phyloP scores from a whole-genome alignment of 2,888 invertebrate species.

The Acronicta psi region DNA sequence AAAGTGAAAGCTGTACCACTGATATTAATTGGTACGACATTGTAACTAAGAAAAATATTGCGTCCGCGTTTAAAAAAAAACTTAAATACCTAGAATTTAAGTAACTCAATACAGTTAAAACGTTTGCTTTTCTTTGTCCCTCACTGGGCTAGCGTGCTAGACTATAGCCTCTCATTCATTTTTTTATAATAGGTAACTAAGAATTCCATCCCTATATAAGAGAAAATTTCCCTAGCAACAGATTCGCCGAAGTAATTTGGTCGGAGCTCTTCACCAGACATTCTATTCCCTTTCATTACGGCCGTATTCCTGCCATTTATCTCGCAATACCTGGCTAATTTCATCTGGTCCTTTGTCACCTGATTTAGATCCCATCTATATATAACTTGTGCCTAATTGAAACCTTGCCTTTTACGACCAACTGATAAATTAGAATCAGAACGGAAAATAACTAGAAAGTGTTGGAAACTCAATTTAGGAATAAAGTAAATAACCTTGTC shows the following conservation, averaged over 20 bases:
- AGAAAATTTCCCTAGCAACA: not conserved
- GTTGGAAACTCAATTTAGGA: constrained; percentile 43
- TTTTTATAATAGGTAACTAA: too few relatives aligned
- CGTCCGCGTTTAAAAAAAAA: not conserved
- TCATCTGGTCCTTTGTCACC: constrained; percentile 52
- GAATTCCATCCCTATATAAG: too few relatives aligned
- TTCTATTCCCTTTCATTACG: constrained; percentile 36
- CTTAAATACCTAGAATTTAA: too few relatives aligned
- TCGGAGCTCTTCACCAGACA: constrained; percentile 46
- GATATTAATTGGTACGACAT: constrained; percentile 43
- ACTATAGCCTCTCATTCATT: too few relatives aligned
- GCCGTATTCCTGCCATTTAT: constrained; percentile 49
- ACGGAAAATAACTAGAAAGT: constrained; percentile 45
- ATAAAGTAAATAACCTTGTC: constrained; percentile 41
- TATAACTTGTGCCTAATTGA: constrained; percentile 54
- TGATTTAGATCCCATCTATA: constrained; percentile 45
- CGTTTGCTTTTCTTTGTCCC: too few relatives aligned
- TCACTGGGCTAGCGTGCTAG: too few relatives aligned
- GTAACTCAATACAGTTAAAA: too few relatives aligned
- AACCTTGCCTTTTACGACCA: constrained; percentile 32
- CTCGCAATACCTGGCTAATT: constrained; percentile 52
- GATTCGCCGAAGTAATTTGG: constrained; percentile 10
- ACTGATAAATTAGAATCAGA: constrained; percentile 45
- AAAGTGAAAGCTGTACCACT: constrained; percentile 38
- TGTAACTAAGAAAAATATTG: constrained; percentile 4